Evolutionary conservation across 2,797 vertebrate genomes (phyloP).

Genomic region (Anabacerthia variegaticeps): DNA sequence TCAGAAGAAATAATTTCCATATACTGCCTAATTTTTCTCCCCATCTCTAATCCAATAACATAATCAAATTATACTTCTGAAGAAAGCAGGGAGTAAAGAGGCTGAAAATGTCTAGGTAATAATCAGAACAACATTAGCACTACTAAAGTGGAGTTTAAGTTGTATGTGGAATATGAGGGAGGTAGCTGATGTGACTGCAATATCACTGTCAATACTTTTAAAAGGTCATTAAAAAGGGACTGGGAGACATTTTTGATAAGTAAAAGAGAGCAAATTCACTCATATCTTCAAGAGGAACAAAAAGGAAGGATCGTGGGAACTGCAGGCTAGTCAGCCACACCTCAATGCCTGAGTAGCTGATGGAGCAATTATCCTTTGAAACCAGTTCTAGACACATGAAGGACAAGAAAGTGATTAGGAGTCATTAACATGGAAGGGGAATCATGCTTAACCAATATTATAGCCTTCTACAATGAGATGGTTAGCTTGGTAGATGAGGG

Average conservation of each 20-base stretch:
- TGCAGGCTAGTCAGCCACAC: not conserved
- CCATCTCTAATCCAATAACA: not conserved
- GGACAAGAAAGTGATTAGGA: not conserved
- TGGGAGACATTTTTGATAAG: not conserved
- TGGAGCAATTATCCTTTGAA: not conserved
- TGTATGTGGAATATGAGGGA: not conserved
- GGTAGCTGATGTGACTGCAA: not conserved
- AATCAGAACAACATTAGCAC: not conserved
- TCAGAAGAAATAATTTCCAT: not conserved
- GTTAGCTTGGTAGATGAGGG: not conserved
- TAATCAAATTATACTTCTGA: not conserved
- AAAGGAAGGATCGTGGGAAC: not conserved
- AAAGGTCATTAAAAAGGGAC: not conserved
- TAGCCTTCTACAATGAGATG: not conserved
- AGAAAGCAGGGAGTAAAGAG: not conserved
- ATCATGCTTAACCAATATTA: not conserved
- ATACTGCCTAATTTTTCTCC: not conserved
- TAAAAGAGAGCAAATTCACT: not conserved
- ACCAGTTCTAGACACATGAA: not conserved
- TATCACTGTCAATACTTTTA: not conserved
- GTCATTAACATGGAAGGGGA: not conserved
- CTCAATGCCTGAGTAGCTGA: accelerated
- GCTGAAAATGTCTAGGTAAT: not conserved
- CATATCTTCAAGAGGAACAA: not conserved
- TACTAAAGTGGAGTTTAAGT: not conserved